Conservation (phyloP, 2,888 invertebrate species). For the Blera fallax region DNA sequence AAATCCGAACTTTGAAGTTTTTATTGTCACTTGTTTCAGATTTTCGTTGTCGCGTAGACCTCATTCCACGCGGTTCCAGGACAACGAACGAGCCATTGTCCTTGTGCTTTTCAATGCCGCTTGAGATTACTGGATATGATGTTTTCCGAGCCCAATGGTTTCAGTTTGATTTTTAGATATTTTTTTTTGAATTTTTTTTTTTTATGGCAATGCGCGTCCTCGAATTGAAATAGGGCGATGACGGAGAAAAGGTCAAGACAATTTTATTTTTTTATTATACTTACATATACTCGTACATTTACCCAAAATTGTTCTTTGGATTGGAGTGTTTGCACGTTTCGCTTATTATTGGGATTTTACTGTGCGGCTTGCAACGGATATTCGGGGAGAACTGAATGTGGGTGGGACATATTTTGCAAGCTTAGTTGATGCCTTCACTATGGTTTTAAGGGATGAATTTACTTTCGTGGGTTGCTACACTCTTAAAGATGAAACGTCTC, state of each 20-base stretch:
- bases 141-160: not conserved
- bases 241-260: not conserved
- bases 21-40: slow-evolving; percentile 69
- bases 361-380: not conserved
- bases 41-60: slow-evolving; percentile 36
- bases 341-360: not conserved
- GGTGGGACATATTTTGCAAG: not conserved
- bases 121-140: slow-evolving; percentile 34
- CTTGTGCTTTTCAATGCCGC: slow-evolving; percentile 44
- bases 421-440: too few species aligned
- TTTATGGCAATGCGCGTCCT: not conserved
- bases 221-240: not conserved
- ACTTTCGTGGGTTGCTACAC: too few species aligned
- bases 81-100: slow-evolving; percentile 11
- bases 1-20: slow-evolving; percentile 67
- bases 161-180: too few species aligned
- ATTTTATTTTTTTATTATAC: not conserved
- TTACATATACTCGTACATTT: too few species aligned
- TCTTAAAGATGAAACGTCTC: too few species aligned
- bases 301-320: not conserved
- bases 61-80: not conserved
- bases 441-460: too few species aligned
- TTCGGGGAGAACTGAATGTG: not conserved
- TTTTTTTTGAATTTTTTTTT: not conserved
- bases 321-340: not conserved